Evolutionary conservation across 2,113 vertebrate genomes (phyloP).

Genomic region (Trematocara stigmaticum): DNA sequence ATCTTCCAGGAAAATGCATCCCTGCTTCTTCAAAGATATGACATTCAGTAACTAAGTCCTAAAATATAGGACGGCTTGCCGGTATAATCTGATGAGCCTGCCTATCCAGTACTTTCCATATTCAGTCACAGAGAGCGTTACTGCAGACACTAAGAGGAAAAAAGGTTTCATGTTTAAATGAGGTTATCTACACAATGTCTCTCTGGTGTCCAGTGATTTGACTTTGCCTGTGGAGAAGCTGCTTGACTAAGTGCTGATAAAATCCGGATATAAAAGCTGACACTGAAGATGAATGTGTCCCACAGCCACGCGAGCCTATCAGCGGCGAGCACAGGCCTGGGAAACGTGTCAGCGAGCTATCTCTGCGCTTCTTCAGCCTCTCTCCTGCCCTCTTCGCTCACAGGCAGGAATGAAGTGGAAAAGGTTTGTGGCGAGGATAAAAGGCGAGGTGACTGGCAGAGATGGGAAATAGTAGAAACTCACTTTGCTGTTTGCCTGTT

Average conservation of each 20-base stretch:
- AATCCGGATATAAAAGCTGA: slow-evolving; percentile 48
- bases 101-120: not conserved
- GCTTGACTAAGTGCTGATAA: slow-evolving; percentile 50
- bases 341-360: slow-evolving; percentile 39
- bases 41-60: not conserved
- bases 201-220: not conserved
- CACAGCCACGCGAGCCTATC: slow-evolving; percentile 37
- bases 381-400: not conserved
- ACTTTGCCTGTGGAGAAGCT: slow-evolving; percentile 15
- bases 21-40: not conserved
- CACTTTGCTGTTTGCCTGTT: not conserved
- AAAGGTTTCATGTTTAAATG: slow-evolving; percentile 30
- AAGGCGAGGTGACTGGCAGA: not conserved
- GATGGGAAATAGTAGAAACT: not conserved
- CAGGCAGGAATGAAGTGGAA: slow-evolving; percentile 10
- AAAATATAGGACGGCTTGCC: not conserved
- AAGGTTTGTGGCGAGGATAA: slow-evolving; percentile 11
- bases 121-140: not conserved
- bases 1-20: not conserved
- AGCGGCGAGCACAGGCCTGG: slow-evolving; percentile 14
- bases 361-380: not conserved
- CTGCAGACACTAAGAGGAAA: not conserved
- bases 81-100: slow-evolving; percentile 23
- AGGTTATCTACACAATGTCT: slow-evolving; percentile 36
- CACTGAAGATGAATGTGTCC: slow-evolving; percentile 57